These are phyloP conservation scores for Sprattus sprattus DNA, from an alignment of 2,113 vertebrate species.

Conservation along the genomic window DNA sequence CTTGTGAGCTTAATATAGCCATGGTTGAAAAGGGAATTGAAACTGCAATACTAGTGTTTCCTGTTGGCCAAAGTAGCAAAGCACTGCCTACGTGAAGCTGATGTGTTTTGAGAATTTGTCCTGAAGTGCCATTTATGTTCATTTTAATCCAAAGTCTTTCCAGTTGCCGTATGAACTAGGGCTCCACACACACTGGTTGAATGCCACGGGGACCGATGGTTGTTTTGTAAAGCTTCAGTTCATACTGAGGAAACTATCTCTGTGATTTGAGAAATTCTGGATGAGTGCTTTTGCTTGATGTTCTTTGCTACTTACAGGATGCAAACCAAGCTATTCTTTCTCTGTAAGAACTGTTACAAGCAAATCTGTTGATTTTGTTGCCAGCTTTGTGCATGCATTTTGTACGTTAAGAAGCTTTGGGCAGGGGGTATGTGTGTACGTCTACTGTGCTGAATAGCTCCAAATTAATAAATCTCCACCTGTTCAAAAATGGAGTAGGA, in stretches of 20 bases:
- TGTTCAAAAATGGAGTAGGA: background rate
- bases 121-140: background rate
- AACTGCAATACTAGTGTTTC: slow-evolving; percentile 14
- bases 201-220: background rate
- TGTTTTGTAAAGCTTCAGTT: background rate
- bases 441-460: background rate
- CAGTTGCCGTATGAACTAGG: background rate
- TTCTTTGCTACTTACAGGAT: background rate
- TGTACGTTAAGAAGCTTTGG: background rate
- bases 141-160: slow-evolving; percentile 6
- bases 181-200: background rate
- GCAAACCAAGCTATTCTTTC: background rate
- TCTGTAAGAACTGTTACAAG: background rate
- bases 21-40: slow-evolving; percentile 10
- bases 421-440: background rate
- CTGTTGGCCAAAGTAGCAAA: slow-evolving; percentile 5
- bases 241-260: background rate
- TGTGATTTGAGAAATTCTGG: background rate
- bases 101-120: background rate
- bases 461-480: background rate
- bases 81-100: background rate
- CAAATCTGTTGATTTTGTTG: background rate
- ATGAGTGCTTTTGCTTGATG: background rate
- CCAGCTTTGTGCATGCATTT: background rate
- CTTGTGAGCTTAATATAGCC: background rate